Evolutionary conservation across 92 coral and sea anemone genomes (phyloP).

Genomic region (Palythoa grandiflora): DNA sequence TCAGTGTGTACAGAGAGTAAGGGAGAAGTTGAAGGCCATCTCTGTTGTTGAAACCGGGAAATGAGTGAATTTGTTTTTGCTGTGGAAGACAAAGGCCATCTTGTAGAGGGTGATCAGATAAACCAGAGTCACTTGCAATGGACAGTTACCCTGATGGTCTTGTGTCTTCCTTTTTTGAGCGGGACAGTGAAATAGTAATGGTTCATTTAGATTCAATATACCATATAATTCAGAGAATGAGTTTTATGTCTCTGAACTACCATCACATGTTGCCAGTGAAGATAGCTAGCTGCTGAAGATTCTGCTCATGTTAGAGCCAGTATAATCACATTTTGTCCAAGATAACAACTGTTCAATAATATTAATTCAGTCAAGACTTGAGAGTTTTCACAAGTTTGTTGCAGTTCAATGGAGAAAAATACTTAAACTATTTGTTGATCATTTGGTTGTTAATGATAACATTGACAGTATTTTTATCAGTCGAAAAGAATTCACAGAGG

Average conservation of each 20-base stretch:
- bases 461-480: background rate
- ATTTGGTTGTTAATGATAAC: constrained; percentile 14
- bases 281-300: background rate
- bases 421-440: constrained; percentile 16
- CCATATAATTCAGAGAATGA: constrained; percentile 3
- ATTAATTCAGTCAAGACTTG: background rate
- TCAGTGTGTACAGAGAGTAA: background rate
- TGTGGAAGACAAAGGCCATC: background rate
- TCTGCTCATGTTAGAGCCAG: background rate
- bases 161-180: constrained; percentile 38
- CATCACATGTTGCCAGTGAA: background rate
- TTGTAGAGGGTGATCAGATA: constrained; percentile 25
- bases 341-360: background rate
- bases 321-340: background rate
- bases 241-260: constrained; percentile 12
- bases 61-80: background rate
- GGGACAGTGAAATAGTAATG: background rate
- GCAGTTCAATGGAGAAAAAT: constrained; percentile 30
- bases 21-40: background rate
- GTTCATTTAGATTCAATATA: constrained; percentile 30
- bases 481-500: constrained; percentile 36
- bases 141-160: constrained; percentile 38
- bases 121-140: constrained; percentile 43
- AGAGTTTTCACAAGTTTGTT: constrained; percentile 16
- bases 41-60: background rate